Evolutionary conservation across 2,113 vertebrate genomes (phyloP), one percentile per base, ranked within the genome.

Genomic region (Dasyprocta punctata): DNA sequence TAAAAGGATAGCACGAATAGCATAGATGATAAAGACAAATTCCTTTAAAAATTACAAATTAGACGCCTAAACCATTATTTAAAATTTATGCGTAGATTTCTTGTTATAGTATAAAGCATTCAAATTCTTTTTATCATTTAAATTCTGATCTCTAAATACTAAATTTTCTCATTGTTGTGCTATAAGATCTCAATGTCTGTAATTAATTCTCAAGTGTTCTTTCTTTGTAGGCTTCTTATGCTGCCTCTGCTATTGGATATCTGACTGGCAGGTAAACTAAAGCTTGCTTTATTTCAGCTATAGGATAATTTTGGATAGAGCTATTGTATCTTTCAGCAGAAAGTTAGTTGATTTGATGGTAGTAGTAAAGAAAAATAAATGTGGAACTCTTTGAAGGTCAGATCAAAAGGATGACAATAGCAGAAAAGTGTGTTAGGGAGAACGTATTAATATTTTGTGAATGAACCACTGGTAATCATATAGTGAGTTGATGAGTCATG

Each of bases 161-260:
- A 13, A 38, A 38, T 90, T 38, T 58, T 90, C 17, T 78, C 13
- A 22, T 82, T 30, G 1, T 6, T 77, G 8, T 86, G 36, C 67
- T 67, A 0, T 67, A 16, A 83, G 16, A 54, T 82, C 36, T 30
- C 86, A 67, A 5, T 47, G 65, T 88, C 19, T 44, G 61, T 61
- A 89, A 93, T n/a, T 61, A 89, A 93, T n/a, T 95, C 26, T 36
- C 4, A 52, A 36, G 1, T 97, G 38, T 94, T 80, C 65, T 96
- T 94, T 86, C 71, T 97, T 93, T 84, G 97, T 86, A 99, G 99
- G 99, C 99, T 30, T 99, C 99, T 92, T 99, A 99, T 33, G 99
- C 99, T 98, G 99, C 99, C 33, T 99, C 99, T 83, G 99, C 99
- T 13, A 58, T 99, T 94, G 99, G 99, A 87, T 99, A 99, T 98